These are phyloP conservation scores for Machaerirhynchus nigripectus DNA, from an alignment of 2,113 vertebrate species.

Conservation along the genomic window DNA sequence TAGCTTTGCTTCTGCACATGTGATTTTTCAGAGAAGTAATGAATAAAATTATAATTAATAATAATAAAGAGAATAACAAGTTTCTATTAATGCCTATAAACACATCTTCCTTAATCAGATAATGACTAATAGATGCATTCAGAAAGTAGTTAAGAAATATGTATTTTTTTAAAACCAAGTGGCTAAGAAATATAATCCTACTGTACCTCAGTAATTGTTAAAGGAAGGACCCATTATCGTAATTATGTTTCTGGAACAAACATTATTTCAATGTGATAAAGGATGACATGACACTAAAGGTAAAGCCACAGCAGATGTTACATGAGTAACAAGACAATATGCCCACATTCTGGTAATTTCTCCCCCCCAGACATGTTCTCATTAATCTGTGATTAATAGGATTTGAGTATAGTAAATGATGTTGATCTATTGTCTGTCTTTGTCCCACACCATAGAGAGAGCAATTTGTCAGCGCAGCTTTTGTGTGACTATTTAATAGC, in stretches of 20 bases:
- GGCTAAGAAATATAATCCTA: slow-evolving; percentile 68
- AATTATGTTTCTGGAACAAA: slow-evolving; percentile 83
- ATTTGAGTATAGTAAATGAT: slow-evolving; percentile 81
- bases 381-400: slow-evolving; percentile 84
- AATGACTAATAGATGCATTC: slow-evolving; percentile 62
- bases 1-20: slow-evolving; percentile 27
- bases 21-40: slow-evolving; percentile 4
- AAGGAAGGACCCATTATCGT: slow-evolving; percentile 79
- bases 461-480: slow-evolving; percentile 81
- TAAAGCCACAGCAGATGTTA: slow-evolving; percentile 80
- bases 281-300: slow-evolving; percentile 79
- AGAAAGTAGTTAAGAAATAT: slow-evolving; percentile 51
- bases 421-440: slow-evolving; percentile 84
- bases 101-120: neutral
- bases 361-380: slow-evolving; percentile 78
- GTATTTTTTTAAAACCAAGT: slow-evolving; percentile 36
- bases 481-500: slow-evolving; percentile 83
- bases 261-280: slow-evolving; percentile 83
- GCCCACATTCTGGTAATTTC: slow-evolving; percentile 78
- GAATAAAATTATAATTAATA: slow-evolving; percentile 39
- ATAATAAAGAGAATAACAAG: neutral
- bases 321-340: slow-evolving; percentile 79
- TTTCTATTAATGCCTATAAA: neutral
- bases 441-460: slow-evolving; percentile 74
- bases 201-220: slow-evolving; percentile 73